These are phyloP conservation scores for Philopotamus ludificatus DNA, from an alignment of 1,140 invertebrate species.

Conservation along the genomic window DNA sequence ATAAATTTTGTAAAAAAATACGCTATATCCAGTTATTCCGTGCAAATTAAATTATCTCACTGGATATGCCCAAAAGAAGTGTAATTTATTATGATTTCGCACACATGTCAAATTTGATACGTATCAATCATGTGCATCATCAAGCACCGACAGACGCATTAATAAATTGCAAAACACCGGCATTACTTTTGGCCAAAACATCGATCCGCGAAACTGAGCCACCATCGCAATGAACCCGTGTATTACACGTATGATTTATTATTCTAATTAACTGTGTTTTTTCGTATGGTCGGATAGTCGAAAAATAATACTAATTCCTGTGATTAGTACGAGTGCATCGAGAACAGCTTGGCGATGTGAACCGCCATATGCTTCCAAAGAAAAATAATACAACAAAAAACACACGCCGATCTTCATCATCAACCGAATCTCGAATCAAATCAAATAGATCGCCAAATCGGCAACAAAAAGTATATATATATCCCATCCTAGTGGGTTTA, in stretches of 20 bases:
- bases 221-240: neutral
- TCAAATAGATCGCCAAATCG: too few relatives aligned
- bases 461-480: too few relatives aligned
- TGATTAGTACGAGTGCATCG: conserved; percentile 20
- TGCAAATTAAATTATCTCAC: neutral
- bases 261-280: conserved; percentile 4
- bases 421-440: too few relatives aligned
- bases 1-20: too few relatives aligned
- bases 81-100: neutral
- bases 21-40: too few relatives aligned
- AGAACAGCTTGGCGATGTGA: conserved; percentile 28
- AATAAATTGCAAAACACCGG: neutral
- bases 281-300: conserved; percentile 12
- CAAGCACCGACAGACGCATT: neutral
- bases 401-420: too few relatives aligned
- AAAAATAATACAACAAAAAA: conserved; percentile 16
- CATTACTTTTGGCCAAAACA: neutral
- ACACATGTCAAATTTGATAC: neutral
- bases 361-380: conserved; percentile 22
- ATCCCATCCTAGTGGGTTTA: too few relatives aligned
- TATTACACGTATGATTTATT: neutral
- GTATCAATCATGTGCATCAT: neutral
- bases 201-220: neutral
- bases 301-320: conserved; percentile 25
- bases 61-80: neutral